A percentile compares a stretch with the other conserved stretches of the same genome.
These are phyloP conservation scores for Aphidius ervi DNA, from an alignment of 1,140 invertebrate genomes.

Conservation along the genomic window DNA sequence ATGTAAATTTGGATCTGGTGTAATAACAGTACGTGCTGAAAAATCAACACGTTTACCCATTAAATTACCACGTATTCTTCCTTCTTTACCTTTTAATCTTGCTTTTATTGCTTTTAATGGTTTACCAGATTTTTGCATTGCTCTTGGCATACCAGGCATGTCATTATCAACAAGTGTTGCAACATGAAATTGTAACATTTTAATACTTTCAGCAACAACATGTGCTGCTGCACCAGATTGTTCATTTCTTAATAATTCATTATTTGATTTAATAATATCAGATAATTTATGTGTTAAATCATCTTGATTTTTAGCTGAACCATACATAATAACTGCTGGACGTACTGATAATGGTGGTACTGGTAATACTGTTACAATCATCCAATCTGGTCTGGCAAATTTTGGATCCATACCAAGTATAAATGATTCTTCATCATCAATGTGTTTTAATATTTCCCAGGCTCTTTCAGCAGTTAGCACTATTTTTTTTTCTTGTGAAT, in stretches of 20 bases:
- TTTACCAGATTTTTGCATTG: conserved; percentile 98
- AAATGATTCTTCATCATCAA: conserved; percentile 95
- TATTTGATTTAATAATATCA: conserved; percentile 99
- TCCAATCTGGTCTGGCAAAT: conserved; percentile 97
- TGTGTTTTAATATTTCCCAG: conserved; percentile 95
- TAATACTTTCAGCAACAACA: conserved; percentile 94
- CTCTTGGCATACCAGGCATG: conserved; percentile 94
- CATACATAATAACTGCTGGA: conserved; percentile 98
- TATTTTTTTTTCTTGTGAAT: conserved; percentile 95
- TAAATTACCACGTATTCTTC: conserved; percentile 95
- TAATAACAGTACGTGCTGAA: conserved; percentile 98
- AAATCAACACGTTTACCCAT: conserved; percentile 99
- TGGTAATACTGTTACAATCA: conserved; percentile 95
- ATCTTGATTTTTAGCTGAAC: conserved; percentile 96
- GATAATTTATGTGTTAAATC: conserved; percentile 98
- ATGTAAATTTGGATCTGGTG: conserved; percentile 96
- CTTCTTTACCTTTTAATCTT: conserved; percentile 91
- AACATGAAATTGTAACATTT: conserved; percentile 98
- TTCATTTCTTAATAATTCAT: conserved; percentile 94
- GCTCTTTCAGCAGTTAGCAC: conserved; percentile 89
- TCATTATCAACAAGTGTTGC: conserved; percentile 98
- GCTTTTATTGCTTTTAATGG: conserved; percentile 97
- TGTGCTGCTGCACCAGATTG: conserved; percentile 93
- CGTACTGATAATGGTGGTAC: conserved; percentile 91
- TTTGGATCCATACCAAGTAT: conserved; percentile 95